Evolutionary conservation across 1,140 invertebrate genomes (phyloP), one percentile per base, ranked within the genome.

Genomic region (Drosophila malerkotliana): DNA sequence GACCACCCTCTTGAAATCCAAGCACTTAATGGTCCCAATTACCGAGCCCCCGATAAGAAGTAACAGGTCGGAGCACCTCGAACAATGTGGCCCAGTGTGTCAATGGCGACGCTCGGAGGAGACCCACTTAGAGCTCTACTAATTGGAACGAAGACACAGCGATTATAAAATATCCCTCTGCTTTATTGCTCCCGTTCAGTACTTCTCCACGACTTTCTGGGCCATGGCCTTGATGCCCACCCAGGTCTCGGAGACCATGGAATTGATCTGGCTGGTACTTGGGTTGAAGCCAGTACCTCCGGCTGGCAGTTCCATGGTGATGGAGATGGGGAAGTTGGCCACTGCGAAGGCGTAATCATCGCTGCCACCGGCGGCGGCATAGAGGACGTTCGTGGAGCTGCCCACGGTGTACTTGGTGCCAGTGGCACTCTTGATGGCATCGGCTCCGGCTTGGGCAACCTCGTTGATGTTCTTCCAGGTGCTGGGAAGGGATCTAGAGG

Each of bases 171-270:
- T 75, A 76, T 75, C 47, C 10, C 6, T 55, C 34, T 28, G 41
- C 26, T 75, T 76, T 76, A 76, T 62, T 80, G 37, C 9, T 47
- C 30, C n/a, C 37, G 49, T 21, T 59, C 89, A 89, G 77, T 81
- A 91, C 18, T 90, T 91, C 1, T 75, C 32, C 10, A 72, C 63
- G 10, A 92, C 87, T 55, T 69, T 72, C 54, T 80, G 18, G 49
- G 87, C 91, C 91, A 92, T 92, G 60, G 91, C 91, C 45, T 82
- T 69, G 54, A 97, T 93, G n/a, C 94, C 95, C 55, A 94, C 93
- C 93, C 96, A 97, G 4, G 96, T 97, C 92, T 98, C 97, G n/a
- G 92, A 91, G 6, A 93, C 92, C 32, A 93, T 92, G 24, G 92
- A 92, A 32, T 89, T 15, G 18, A 97, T 95, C 74, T 96, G 94